Percentiles rank a stretch among this genome's conserved stretches.
These are phyloP conservation scores for Brachylomia viminalis DNA, from an alignment of 2,888 invertebrate genomes.

Conservation along the genomic window DNA sequence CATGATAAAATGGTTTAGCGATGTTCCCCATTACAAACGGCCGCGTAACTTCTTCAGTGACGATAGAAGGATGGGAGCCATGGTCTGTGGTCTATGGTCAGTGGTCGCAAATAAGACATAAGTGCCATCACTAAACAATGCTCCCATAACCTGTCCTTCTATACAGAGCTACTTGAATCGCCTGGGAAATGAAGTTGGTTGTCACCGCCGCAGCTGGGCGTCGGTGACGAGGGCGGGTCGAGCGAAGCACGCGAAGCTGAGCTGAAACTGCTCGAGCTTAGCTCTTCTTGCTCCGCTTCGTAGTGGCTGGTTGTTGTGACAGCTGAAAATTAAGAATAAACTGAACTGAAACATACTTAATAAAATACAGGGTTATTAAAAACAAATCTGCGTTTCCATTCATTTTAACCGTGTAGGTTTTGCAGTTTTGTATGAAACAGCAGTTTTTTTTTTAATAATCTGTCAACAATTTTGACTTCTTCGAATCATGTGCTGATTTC, in stretches of 20 bases:
- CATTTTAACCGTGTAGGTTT: background rate
- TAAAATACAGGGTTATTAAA: background rate
- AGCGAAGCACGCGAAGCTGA: slow-evolving; percentile 95
- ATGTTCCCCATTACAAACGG: background rate
- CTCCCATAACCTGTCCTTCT: slow-evolving; percentile 32
- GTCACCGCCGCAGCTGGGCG: slow-evolving; percentile 94
- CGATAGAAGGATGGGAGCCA: background rate
- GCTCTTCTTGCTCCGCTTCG: slow-evolving; percentile 93
- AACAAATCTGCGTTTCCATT: background rate
- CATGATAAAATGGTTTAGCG: slow-evolving; percentile 16
- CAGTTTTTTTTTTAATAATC: background rate
- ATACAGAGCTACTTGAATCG: slow-evolving; percentile 93
- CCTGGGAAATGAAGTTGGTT: slow-evolving; percentile 95
- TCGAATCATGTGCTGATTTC: background rate
- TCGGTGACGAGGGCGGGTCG: slow-evolving; percentile 93
- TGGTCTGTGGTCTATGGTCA: background rate
- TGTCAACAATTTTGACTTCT: background rate
- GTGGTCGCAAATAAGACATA: background rate
- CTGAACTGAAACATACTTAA: background rate
- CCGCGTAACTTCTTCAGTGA: background rate
- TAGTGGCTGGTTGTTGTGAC: slow-evolving; percentile 88
- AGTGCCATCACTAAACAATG: slow-evolving; percentile 30
- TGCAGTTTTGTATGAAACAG: background rate
- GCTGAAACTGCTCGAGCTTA: slow-evolving; percentile 96
- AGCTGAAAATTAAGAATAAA: slow-evolving; percentile 71